Base-by-base conservation (phyloP, 2,797 vertebrate species). In the Knipowitschia caucasica region DNA sequence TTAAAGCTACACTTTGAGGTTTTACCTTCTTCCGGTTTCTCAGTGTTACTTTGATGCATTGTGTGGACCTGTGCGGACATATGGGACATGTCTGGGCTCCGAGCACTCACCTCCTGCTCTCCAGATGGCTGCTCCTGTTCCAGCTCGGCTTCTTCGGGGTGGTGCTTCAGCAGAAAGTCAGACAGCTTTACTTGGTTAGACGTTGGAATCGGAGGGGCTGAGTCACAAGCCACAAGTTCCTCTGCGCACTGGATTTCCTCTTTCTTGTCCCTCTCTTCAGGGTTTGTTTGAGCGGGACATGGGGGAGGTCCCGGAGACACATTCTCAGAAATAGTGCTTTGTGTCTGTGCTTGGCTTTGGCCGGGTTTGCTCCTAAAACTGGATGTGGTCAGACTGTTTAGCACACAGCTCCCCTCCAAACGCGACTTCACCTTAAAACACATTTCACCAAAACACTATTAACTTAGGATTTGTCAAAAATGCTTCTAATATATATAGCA, bases 351-450 rank as follows among this genome's bases (percentile, higher is more conserved):
- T 46, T 82, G 59, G 72, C 15, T 45, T 11, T 59, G 78, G 10
- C 64, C 73, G 33, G 51, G 82, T 66, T 72, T 83, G 25, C 55
- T 69, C 69, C 68, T 84, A 10, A 64, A 24, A 43, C 27, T 73
- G 27, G 81, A 65, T 34, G 85, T 86, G 14, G 84, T 71, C 42
- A 96, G 86, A 68, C 90, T 91, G 60, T 87, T 94, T 69, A 96
- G 89, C 38, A 98, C 87, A 0, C 92, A 83, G 54, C 94, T 95
- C 31, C 92, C 92, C 75, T 94, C 94, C 61, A 98, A 87, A 14
- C 93, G 92, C 9, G 94, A 98, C 71, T 87, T 92, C 78, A 93
- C n/a, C n/a, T n/a, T n/a, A n/a, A n/a, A n/a, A n/a, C n/a, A n/a
- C n/a, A n/a, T n/a, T n/a, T n/a, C n/a, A n/a, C n/a, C n/a, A n/a